Evolutionary conservation across 2,113 vertebrate genomes (phyloP), one percentile per base, ranked within the genome.

Genomic region (Arenaria interpres): DNA sequence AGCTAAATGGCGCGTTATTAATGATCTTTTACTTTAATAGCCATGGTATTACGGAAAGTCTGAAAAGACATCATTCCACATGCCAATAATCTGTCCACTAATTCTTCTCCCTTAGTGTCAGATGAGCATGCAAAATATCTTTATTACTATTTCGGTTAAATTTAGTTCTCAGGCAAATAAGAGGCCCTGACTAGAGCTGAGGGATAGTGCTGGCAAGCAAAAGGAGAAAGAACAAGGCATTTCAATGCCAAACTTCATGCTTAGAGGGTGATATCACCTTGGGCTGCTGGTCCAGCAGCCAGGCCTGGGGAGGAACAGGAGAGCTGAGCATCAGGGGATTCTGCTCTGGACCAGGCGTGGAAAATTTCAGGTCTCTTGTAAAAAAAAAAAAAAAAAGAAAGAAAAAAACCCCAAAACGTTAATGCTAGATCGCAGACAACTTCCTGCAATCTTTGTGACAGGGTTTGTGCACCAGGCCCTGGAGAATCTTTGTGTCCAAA

Each of bases 191-290:
- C 48, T 82, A 46, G 77, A 89, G 80, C 80, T 78, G 45, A 63
- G 93, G 92, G 95, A 94, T 78, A 87, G 48, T 73, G 62, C 69
- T 97, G 96, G 94, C 96, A 95, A 87, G 89, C 39, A 85, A 87
- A 92, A 94, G 78, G 89, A 95, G 94, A 95, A 95, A 89, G 74
- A 86, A 64, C 16, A 10, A 96, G 48, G 64, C 84, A 89, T 87
- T 93, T 95, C 69, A 85, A 68, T 95, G 92, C 46, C 91, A 92
- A 89, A 76, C 41, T 95, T 96, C 94, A 94, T 97, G 66, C 32
- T 97, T 95, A 78, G 67, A 66, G 87, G 93, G 57, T 97, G 95
- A 95, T 92, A 95, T 97, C 94, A 96, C 94, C 91, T 96, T 87
- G 86, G 63, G 80, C 69, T 95, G 69, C 77, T 89, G 90, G 89